Conservation (phyloP, 2,888 invertebrate species). For the Periphyllus acericola region DNA sequence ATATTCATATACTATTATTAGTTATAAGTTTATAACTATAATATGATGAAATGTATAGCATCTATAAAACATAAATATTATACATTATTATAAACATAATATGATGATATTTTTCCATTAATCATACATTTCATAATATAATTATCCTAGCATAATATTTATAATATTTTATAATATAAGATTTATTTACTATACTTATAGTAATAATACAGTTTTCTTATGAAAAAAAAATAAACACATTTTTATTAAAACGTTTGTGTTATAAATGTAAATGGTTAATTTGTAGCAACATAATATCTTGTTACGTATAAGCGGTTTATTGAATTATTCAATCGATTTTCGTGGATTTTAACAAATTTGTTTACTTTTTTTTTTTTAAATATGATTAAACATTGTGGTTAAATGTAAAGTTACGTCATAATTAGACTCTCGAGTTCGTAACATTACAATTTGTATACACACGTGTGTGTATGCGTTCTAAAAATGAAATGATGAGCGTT, state of each 20-base stretch:
- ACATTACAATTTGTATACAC: neutral
- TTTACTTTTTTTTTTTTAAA: neutral
- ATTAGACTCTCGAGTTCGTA: neutral
- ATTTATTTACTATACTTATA: no score
- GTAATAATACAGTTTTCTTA: neutral
- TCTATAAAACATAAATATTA: neutral
- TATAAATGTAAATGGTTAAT: neutral
- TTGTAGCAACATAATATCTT: neutral
- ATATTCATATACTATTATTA: neutral
- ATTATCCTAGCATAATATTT: neutral
- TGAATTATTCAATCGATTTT: neutral
- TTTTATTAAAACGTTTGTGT: neutral
- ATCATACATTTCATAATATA: conserved; percentile 18
- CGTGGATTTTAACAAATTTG: neutral
- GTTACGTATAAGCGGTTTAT: neutral
- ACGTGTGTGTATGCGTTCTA: neutral
- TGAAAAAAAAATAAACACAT: neutral
- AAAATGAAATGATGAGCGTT: neutral
- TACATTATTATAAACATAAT: neutral
- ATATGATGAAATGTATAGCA: neutral
- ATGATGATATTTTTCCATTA: conserved; percentile 1
- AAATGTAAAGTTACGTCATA: neutral
- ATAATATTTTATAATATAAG: no score
- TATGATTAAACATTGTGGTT: neutral
- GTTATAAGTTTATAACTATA: neutral